Conservation (phyloP, 2,888 invertebrate genomes). For the Melanchra persicariae region DNA sequence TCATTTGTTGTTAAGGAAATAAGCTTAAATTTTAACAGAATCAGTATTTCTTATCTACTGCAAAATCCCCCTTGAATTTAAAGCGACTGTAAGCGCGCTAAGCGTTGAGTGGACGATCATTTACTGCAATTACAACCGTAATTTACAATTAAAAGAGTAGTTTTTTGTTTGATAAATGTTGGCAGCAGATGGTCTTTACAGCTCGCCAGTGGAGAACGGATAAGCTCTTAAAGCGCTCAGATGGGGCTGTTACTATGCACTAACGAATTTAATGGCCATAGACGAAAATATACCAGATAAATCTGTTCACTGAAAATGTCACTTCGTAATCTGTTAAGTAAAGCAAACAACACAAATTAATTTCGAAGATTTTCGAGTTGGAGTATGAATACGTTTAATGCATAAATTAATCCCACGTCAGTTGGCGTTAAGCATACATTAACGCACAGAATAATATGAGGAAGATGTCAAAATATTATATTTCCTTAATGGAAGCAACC, state of each 20-base stretch:
- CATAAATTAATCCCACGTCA: constrained; percentile 48
- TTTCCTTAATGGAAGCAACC: constrained; percentile 35
- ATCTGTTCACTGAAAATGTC: constrained; percentile 20
- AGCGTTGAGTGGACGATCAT: constrained; percentile 47
- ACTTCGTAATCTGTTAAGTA: constrained; percentile 4
- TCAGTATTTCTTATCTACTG: constrained; percentile 32
- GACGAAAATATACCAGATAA: constrained; percentile 10
- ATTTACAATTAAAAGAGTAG: constrained; percentile 65
- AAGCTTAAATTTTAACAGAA: constrained; percentile 10
- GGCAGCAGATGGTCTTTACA: constrained; percentile 68
- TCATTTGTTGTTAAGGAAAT: constrained; percentile 24
- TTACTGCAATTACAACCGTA: constrained; percentile 65
- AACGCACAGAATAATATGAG: not conserved
- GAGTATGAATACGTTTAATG: constrained; percentile 21
- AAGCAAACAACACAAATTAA: constrained; percentile 21
- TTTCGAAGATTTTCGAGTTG: constrained; percentile 18
- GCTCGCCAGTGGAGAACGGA: constrained; percentile 57
- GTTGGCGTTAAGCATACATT: constrained; percentile 33
- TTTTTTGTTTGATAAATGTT: constrained; percentile 67
- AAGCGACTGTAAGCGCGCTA: constrained; percentile 51
- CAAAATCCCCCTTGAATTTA: constrained; percentile 39
- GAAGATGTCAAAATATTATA: constrained; percentile 43
- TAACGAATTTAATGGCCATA: constrained; percentile 42
- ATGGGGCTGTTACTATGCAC: constrained; percentile 47
- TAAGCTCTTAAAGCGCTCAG: constrained; percentile 64